Base-by-base conservation (phyloP, 2,113 vertebrate genomes). In the Cynopterus brachyotis region DNA sequence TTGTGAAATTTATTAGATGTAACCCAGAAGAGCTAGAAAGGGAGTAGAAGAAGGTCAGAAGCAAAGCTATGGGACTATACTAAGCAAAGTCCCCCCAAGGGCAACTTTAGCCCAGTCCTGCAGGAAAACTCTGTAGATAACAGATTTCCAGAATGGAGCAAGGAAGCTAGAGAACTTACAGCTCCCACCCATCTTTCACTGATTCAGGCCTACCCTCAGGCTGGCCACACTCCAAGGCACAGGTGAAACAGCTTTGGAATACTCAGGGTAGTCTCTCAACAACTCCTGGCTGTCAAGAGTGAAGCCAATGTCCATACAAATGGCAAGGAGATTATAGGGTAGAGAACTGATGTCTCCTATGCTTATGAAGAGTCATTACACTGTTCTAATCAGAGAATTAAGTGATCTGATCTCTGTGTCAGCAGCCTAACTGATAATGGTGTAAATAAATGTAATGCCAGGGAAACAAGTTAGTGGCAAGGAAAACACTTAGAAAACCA, bases 391-490 rank as follows among this genome's bases (percentile, higher is more conserved):
- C 32, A 42, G 50, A 8, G n/a, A 78, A 82, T 47, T 80, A 42
- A 47, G 50, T 50, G 22, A 79, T 85, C 59, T 84, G 5, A 75
- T 92, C 66, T 95, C 42, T 62, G 9, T 28, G 60, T 85, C 57
- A 64, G 83, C 93, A 95, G 81, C 94, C 81, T 95, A 78, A 76
- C 81, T 53, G 32, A 42, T 79, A 83, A 84, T 32, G 32, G 9
- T 82, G 2, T 73, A 62, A 85, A 86, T 67, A 47, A 88, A 89
- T 79, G 26, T 13, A 75, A 80, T 32, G 26, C 11, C 24, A 40
- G 35, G 19, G 57, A 91, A 79, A n/a, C 32, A 30, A 35, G 15
- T 53, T 47, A 30, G 53, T 6, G 3, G n/a, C 15, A 3, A 92
- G 35, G 45, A 70, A 66, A 86, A 28, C 37, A 76, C n/a, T 64